Evolutionary conservation across 2,797 vertebrate species (phyloP), one percentile per base, ranked within the genome.

Genomic region (Darevskia mixta): DNA sequence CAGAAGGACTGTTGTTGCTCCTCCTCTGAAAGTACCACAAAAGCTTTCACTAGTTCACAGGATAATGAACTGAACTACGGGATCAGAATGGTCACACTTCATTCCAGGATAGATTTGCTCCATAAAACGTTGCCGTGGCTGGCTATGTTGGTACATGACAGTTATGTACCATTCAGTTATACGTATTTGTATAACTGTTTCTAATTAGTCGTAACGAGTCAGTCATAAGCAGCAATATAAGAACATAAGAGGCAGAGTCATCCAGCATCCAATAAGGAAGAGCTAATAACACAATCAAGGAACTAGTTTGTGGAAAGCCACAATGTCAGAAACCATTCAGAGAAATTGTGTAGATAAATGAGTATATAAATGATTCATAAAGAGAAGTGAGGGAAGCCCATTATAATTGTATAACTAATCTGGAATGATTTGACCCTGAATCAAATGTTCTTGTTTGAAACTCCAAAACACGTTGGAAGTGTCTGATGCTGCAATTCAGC

Each of bases 341-440:
- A 85, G 55, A 61, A 64, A 85, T 85, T 41, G 35, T 20, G 32
- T 38, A 4, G 58, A 35, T 64, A 78, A 61, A 75, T 15, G 61
- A 76, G 38, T n/a, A 11, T 81, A 81, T 73, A 35, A 87, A 32
- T 75, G 41, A 75, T 87, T 87, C 71, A 49, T 82, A 55, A 78
- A 64, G 49, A 43, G 41, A 87, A 87, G 32, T 11, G 38, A 38
- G 79, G 27, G 73, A 82, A 45, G 41, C 29, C 75, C 71, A 49
- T 61, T 80, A 77, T 77, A 82, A 75, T 76, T 43, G 69, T 35
- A 82, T 82, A 87, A 76, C 61, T 87, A 82, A 76, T 76, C 72
- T 66, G 25, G 79, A 82, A 82, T 23, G 5, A 76, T 76, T 87
- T 82, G 79, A 67, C 55, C 49, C 35, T 49, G 35, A 76, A 87